phyloP scores from a whole-genome alignment of 1,140 invertebrate species.

The Batillaria attramentaria region DNA sequence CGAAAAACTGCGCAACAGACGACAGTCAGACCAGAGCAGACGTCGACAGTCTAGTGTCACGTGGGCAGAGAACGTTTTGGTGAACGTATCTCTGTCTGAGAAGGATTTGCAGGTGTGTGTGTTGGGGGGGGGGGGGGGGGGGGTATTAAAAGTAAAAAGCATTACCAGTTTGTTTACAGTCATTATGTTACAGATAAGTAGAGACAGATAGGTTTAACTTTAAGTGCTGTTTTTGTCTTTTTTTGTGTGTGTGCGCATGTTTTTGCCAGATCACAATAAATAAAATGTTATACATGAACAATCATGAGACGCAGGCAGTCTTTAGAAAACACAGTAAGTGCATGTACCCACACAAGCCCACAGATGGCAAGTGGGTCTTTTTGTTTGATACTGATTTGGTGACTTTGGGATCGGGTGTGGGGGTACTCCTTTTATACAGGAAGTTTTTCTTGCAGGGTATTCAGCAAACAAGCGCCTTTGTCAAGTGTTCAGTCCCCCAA shows the following conservation, averaged over 20 bases:
- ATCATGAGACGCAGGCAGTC: background rate
- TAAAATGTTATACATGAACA: background rate
- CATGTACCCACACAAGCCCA: background rate
- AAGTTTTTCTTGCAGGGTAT: background rate
- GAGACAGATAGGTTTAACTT: too few relatives aligned
- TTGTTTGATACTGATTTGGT: background rate
- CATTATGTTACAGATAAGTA: too few relatives aligned
- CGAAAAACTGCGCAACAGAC: background rate
- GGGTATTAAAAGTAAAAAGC: too few relatives aligned
- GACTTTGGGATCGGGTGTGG: background rate
- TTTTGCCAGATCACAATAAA: background rate
- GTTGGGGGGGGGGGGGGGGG: background rate
- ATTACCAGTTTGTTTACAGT: too few relatives aligned
- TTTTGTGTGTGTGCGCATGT: background rate
- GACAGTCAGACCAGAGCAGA: background rate
- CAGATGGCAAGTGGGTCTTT: background rate
- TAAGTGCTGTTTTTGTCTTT: too few relatives aligned
- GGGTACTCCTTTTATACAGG: background rate
- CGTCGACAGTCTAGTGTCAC: background rate
- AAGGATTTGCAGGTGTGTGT: background rate
- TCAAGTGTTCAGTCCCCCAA: background rate
- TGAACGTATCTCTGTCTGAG: background rate
- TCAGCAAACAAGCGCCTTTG: background rate
- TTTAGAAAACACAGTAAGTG: background rate
- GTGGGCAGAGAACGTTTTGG: background rate